Conservation (phyloP, 2,797 vertebrate genomes). For the Labeo calbasu region DNA sequence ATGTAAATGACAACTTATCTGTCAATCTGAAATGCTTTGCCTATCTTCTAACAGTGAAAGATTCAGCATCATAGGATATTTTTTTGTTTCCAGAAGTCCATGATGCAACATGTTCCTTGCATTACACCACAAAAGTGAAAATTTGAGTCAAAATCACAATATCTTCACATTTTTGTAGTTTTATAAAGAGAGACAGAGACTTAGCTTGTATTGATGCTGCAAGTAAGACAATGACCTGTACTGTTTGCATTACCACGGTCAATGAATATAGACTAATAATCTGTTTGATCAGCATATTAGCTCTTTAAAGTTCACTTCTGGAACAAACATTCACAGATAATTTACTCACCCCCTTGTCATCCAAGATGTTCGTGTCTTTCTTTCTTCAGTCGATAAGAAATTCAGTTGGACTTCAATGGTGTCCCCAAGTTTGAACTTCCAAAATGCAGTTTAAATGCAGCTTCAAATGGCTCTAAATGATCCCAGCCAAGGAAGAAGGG, state of each 20-base stretch:
- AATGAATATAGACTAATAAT: background rate
- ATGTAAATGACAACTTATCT: background rate
- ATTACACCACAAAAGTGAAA: background rate
- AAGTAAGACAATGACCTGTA: background rate
- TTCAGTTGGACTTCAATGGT: no score
- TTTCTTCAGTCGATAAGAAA: no score
- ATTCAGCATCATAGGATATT: background rate
- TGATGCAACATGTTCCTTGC: background rate
- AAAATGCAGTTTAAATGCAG: no score
- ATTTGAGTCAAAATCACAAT: background rate
- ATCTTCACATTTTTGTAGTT: background rate
- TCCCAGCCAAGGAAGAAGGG: no score
- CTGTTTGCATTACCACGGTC: background rate
- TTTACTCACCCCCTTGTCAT: no score
- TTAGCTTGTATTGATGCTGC: background rate
- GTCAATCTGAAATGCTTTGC: background rate
- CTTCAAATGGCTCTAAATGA: no score
- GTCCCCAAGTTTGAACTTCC: no score
- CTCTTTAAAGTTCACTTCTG: no score
- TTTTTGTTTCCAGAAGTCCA: background rate
- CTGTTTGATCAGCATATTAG: no score
- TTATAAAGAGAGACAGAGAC: background rate
- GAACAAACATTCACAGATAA: no score
- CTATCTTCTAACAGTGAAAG: background rate
- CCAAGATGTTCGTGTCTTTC: no score